Conservation (phyloP, 2,113 vertebrate species). For the Hypomesus transpacificus region DNA sequence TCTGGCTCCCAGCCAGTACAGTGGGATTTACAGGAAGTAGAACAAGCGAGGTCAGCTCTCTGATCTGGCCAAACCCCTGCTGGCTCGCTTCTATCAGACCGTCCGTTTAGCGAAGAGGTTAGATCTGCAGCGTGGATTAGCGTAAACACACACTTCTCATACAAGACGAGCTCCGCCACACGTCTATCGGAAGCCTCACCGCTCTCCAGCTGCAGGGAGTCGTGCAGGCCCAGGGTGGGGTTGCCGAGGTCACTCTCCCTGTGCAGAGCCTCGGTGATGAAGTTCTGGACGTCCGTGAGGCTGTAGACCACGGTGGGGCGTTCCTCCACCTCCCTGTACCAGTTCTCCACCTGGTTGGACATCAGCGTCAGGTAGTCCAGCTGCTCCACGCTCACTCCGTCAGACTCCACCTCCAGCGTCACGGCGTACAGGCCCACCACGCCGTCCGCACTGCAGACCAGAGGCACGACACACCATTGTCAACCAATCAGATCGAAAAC, state of each 20-base stretch:
- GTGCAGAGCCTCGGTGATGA: slow-evolving; percentile 74
- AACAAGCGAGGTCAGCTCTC: slow-evolving; percentile 2
- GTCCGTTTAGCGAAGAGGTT: slow-evolving; percentile 37
- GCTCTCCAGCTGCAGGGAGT: slow-evolving; percentile 71
- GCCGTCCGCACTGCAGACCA: slow-evolving; percentile 59
- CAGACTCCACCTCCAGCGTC: slow-evolving; percentile 75
- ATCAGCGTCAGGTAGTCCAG: slow-evolving; percentile 87
- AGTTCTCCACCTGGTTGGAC: slow-evolving; percentile 86
- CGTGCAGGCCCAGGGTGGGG: slow-evolving; percentile 64
- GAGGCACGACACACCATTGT: background rate
- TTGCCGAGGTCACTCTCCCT: slow-evolving; percentile 69
- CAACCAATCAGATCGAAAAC: background rate
- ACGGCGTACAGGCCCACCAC: slow-evolving; percentile 81
- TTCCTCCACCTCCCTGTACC: slow-evolving; percentile 72
- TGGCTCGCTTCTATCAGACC: slow-evolving; percentile 12
- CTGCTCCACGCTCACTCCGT: slow-evolving; percentile 78
- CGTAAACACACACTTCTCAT: slow-evolving; percentile 38
- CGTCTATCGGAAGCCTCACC: slow-evolving; percentile 67
- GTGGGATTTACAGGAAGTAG: background rate
- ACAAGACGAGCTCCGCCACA: slow-evolving; percentile 42
- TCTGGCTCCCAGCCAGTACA: background rate
- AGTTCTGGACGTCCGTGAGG: slow-evolving; percentile 74
- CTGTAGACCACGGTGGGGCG: slow-evolving; percentile 76
- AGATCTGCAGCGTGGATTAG: slow-evolving; percentile 15
- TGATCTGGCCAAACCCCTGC: slow-evolving; percentile 27